phyloP scores from a whole-genome alignment of 2,113 vertebrate genomes.

The Strix aluco region DNA sequence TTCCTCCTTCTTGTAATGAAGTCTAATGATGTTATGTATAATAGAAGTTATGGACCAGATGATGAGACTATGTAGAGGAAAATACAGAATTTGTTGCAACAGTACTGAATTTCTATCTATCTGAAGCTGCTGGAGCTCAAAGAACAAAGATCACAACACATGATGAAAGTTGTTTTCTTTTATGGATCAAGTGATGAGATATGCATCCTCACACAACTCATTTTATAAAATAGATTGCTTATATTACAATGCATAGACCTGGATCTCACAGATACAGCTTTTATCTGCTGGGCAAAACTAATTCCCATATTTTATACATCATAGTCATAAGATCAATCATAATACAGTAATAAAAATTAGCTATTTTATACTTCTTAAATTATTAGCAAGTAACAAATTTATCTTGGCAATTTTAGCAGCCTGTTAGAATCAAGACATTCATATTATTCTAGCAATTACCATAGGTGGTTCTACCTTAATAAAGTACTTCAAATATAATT shows the following conservation, averaged over 20 bases:
- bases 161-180: neutral
- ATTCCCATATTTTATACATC: neutral
- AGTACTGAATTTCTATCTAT: neutral
- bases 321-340: neutral
- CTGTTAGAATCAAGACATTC: neutral
- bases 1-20: neutral
- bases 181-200: neutral
- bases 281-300: neutral
- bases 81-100: neutral
- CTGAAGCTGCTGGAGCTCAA: neutral
- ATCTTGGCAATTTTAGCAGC: neutral
- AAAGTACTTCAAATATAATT: neutral
- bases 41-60: neutral
- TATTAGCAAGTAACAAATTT: neutral
- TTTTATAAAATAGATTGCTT: neutral
- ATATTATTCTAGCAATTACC: neutral
- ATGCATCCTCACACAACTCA: neutral
- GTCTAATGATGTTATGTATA: neutral
- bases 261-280: neutral
- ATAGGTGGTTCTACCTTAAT: neutral
- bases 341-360: neutral
- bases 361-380: neutral
- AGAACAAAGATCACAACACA: neutral
- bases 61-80: neutral
- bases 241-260: neutral